phyloP scores from a whole-genome alignment of 2,797 vertebrate species.

The Cichlasoma orientale region DNA sequence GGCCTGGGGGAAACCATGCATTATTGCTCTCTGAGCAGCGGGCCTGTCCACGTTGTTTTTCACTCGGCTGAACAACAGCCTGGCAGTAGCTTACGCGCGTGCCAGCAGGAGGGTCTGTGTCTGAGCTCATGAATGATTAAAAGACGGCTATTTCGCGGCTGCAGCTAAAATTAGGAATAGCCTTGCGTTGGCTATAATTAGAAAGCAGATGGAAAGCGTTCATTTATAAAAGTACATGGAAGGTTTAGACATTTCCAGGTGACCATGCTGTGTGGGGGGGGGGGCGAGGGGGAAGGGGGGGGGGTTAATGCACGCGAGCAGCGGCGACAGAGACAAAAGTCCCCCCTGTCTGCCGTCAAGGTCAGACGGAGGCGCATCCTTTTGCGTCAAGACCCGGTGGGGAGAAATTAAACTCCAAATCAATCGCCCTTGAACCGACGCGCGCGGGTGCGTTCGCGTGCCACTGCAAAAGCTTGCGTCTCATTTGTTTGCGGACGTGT shows the following conservation, averaged over 20 bases:
- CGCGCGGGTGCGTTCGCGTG: background rate
- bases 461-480: constrained; percentile 1
- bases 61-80: constrained; percentile 28
- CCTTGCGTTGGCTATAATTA: constrained; percentile 68
- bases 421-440: constrained; percentile 74
- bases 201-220: constrained; percentile 63
- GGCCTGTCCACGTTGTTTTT: constrained; percentile 38
- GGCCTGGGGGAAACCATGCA: background rate
- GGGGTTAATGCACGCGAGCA: too few species aligned
- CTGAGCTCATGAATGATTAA: constrained; percentile 73
- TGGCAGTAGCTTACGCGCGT: constrained; percentile 7
- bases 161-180: constrained; percentile 71
- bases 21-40: background rate
- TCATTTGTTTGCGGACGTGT: constrained; percentile 43
- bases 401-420: constrained; percentile 81
- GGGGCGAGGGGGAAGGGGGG: background rate
- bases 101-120: constrained; percentile 46
- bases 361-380: constrained; percentile 72
- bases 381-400: constrained; percentile 64
- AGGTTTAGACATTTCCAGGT: constrained; percentile 46
- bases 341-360: constrained; percentile 67
- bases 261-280: constrained; percentile 14
- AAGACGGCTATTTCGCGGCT: constrained; percentile 52
- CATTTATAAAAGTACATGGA: constrained; percentile 53
- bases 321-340: constrained; percentile 47